A percentile compares a stretch with the other conserved stretches of the same genome.
These are phyloP conservation scores for Rissa tridactyla DNA, from an alignment of 2,113 vertebrate species.

Conservation along the genomic window DNA sequence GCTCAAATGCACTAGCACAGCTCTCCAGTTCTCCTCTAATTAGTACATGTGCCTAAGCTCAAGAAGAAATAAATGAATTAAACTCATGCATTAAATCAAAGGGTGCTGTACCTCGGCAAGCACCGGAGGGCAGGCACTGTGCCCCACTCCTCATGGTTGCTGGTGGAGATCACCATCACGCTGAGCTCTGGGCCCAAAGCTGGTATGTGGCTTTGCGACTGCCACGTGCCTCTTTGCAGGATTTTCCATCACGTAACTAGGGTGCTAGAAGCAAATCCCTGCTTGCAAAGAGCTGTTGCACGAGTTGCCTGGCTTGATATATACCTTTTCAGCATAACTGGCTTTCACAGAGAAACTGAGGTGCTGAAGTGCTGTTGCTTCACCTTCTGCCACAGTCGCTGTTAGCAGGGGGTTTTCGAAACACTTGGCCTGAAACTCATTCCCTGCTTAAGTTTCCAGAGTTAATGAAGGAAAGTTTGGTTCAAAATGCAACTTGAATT, in stretches of 20 bases:
- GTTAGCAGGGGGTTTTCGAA: background rate
- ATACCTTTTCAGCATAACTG: background rate
- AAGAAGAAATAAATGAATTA: background rate
- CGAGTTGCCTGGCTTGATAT: background rate
- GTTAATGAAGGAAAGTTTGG: background rate
- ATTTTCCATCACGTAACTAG: background rate
- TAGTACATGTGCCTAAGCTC: background rate
- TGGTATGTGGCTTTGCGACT: background rate
- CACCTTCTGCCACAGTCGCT: background rate
- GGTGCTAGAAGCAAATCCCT: background rate
- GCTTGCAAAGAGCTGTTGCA: background rate
- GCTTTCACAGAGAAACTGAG: background rate
- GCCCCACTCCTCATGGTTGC: background rate
- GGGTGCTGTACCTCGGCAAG: background rate
- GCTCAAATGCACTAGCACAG: background rate
- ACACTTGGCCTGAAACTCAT: background rate
- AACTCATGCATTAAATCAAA: background rate
- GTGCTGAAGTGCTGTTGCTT: background rate
- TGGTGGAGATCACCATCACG: background rate
- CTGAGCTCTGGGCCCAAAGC: background rate
- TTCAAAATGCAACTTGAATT: background rate
- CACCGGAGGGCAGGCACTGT: background rate
- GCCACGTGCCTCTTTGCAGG: background rate
- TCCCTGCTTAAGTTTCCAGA: background rate
- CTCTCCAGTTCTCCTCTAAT: conserved; percentile 17